Percentiles rank a stretch among this genome's conserved stretches.
These are phyloP conservation scores for Scolopax bukidnonensis DNA, from an alignment of 2,797 vertebrate species.

Conservation along the genomic window DNA sequence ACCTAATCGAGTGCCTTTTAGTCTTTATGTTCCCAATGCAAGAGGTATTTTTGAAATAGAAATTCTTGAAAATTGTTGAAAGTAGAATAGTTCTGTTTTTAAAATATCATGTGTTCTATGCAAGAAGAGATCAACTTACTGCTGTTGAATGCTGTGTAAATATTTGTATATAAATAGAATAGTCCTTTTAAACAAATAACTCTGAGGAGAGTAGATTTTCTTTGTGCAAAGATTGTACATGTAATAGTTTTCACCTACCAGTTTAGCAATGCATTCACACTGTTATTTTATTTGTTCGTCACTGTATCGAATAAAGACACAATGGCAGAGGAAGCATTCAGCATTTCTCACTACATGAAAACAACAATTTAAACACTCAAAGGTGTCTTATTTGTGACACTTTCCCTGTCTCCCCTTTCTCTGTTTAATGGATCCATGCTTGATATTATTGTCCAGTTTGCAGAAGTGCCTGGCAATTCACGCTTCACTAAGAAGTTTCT, in stretches of 20 bases:
- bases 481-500: slow-evolving; percentile 24
- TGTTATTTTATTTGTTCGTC: neutral
- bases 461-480: neutral
- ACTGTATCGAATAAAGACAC: neutral
- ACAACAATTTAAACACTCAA: neutral
- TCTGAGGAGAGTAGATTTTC: neutral
- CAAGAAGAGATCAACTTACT: neutral
- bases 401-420: neutral
- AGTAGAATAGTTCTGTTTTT: neutral
- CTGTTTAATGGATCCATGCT: neutral
- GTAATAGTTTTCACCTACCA: neutral
- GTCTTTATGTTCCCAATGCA: neutral
- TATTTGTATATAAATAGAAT: slow-evolving; percentile 32
- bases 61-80: neutral
- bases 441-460: slow-evolving; percentile 16
- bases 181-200: slow-evolving; percentile 16
- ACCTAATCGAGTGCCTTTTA: neutral
- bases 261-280: neutral
- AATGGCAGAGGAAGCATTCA: slow-evolving; percentile 8
- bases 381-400: neutral
- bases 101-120: neutral
- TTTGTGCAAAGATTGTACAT: neutral
- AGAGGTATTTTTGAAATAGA: neutral
- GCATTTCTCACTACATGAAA: neutral
- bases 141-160: slow-evolving; percentile 8